Evolutionary conservation across 2,888 invertebrate species (phyloP), one percentile per base, ranked within the genome.

Genomic region (Phalera bucephala): DNA sequence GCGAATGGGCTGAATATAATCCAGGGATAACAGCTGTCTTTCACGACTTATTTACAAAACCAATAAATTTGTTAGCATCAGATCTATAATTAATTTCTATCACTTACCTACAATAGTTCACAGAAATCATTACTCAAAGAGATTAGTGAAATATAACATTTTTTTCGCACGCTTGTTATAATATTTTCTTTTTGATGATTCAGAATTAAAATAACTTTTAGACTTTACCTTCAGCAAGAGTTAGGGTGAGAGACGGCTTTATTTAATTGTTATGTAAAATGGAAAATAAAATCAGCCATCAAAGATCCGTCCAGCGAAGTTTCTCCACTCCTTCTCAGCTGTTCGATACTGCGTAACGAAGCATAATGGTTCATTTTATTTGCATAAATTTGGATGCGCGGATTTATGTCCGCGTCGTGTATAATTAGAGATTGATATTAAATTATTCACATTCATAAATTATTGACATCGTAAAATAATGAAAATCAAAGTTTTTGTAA

Each of bases 361-460:
- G 80, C 83, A 72, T 75, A 68, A 73, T 75, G 76, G 74, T 71
- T 76, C 74, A 77, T 81, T 83, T 78, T 80, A 83, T 83, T 84
- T 82, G 80, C 83, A 84, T 84, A 81, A 83, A 79, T 82, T 80
- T 78, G 72, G 76, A 77, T 77, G 68, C 68, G 52, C 59, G 67
- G 71, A 78, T 83, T 81, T 75, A 75, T 77, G 68, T 69, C 64
- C 64, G 58, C 59, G 61, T 66, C 68, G 64, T 61, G 71, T 69
- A 67, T 72, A 75, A 78, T 74, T 72, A 68, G 63, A 68, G 58
- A 67, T 62, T 45, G 50, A 58, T 58, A 55, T 57, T 52, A 52
- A 57, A 58, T 58, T 47, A 52, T 42, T 55, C 58, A 46, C 52
- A 43, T 52, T 52, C 46, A 39, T 49, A n/a, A n/a, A n/a, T n/a